Conservation (phyloP, 2,797 vertebrate species). For the Champsocephalus esox region DNA sequence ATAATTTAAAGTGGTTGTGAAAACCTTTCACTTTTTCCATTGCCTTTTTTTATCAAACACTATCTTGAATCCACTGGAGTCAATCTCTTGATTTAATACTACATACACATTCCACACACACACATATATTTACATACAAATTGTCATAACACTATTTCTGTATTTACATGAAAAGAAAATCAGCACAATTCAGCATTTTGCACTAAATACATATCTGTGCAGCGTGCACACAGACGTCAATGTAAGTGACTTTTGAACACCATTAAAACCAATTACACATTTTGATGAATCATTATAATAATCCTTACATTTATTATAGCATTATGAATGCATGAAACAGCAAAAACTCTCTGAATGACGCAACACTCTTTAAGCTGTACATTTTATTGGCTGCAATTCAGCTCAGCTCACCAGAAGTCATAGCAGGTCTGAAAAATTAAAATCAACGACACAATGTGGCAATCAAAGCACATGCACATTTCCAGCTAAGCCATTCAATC, state of each 20-base stretch:
- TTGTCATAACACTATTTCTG: too few relatives aligned
- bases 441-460: conserved; percentile 34
- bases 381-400: conserved; percentile 1
- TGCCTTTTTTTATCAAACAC: not conserved
- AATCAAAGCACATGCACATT: conserved; percentile 50
- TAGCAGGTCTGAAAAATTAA: conserved; percentile 25
- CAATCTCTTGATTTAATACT: not conserved
- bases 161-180: too few relatives aligned
- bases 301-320: too few relatives aligned
- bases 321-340: not conserved
- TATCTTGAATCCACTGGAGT: not conserved
- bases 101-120: not conserved
- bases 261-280: not conserved
- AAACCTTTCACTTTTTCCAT: not conserved
- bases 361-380: not conserved
- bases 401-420: conserved; percentile 8
- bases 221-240: too few relatives aligned
- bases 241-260: not conserved
- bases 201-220: too few relatives aligned
- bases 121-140: not conserved
- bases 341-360: not conserved
- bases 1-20: not conserved
- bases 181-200: too few relatives aligned
- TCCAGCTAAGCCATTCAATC: conserved; percentile 58
- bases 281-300: not conserved